phyloP scores from a whole-genome alignment of 1,140 invertebrate species.

The Lethrus apterus region DNA sequence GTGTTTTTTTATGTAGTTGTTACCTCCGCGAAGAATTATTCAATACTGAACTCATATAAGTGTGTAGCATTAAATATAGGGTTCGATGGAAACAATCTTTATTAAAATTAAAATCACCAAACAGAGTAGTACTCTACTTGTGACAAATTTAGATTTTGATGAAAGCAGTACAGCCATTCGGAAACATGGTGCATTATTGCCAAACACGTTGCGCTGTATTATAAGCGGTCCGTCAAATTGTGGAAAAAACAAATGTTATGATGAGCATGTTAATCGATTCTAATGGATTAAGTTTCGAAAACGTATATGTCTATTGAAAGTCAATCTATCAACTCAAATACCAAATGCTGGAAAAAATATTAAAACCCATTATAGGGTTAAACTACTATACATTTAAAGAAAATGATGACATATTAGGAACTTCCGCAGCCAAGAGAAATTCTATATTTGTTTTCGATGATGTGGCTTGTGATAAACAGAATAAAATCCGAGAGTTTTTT shows the following conservation, averaged over 20 bases:
- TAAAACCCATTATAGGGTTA: conserved; percentile 25
- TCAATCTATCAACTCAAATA: conserved; percentile 27
- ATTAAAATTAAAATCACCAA: neutral
- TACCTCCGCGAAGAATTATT: neutral
- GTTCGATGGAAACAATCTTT: neutral
- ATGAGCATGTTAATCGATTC: conserved; percentile 15
- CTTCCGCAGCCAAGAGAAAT: conserved; percentile 27
- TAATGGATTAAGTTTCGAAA: conserved; percentile 26
- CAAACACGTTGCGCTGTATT: conserved; percentile 14
- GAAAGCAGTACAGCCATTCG: neutral
- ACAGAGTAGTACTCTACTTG: neutral
- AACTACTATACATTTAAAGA: conserved; percentile 31
- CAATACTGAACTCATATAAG: neutral
- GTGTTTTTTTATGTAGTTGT: neutral
- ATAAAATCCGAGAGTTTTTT: conserved; percentile 35
- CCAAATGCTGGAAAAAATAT: conserved; percentile 19
- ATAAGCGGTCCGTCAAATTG: conserved; percentile 22
- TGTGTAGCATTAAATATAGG: neutral
- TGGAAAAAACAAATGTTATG: conserved; percentile 24
- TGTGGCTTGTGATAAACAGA: conserved; percentile 37
- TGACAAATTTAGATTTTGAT: conserved; percentile 1
- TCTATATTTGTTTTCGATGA: conserved; percentile 41
- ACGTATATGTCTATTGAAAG: conserved; percentile 25
- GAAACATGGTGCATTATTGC: too few species aligned
- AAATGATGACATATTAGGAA: conserved; percentile 29